phyloP scores from a whole-genome alignment of 2,888 invertebrate genomes.

The Cephus spinipes region DNA sequence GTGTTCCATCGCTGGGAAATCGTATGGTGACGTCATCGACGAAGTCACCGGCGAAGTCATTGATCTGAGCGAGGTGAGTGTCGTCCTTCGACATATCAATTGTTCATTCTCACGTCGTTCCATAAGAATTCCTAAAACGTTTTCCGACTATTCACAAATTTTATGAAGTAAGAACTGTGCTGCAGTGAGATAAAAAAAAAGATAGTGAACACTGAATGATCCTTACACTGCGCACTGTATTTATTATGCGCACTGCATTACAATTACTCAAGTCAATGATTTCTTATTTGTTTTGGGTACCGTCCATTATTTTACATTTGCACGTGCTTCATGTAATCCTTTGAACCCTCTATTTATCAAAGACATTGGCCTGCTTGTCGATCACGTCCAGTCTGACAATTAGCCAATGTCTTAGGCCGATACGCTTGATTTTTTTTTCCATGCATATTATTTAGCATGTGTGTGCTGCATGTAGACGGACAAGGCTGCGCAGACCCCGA shows the following conservation, averaged over 20 bases:
- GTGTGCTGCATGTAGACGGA: slow-evolving; percentile 66
- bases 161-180: not conserved
- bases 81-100: not conserved
- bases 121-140: slow-evolving; percentile 44
- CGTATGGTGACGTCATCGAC: slow-evolving; percentile 93
- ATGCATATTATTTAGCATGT: slow-evolving; percentile 53
- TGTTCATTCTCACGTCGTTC: slow-evolving; percentile 19
- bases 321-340: not conserved
- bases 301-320: not conserved
- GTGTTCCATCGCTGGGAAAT: slow-evolving; percentile 92
- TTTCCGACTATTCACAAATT: slow-evolving; percentile 24
- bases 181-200: not conserved
- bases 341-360: not conserved
- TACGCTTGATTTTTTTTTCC: slow-evolving; percentile 48
- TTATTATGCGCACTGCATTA: not conserved
- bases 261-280: not conserved
- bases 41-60: slow-evolving; percentile 87
- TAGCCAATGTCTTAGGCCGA: slow-evolving; percentile 32
- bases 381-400: not conserved
- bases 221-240: not conserved
- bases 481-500: slow-evolving; percentile 52
- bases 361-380: not conserved
- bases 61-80: slow-evolving; percentile 85
- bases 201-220: not conserved
- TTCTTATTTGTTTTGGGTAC: not conserved